Base-by-base conservation (phyloP, 2,113 vertebrate genomes). In the Synchiropus splendidus region DNA sequence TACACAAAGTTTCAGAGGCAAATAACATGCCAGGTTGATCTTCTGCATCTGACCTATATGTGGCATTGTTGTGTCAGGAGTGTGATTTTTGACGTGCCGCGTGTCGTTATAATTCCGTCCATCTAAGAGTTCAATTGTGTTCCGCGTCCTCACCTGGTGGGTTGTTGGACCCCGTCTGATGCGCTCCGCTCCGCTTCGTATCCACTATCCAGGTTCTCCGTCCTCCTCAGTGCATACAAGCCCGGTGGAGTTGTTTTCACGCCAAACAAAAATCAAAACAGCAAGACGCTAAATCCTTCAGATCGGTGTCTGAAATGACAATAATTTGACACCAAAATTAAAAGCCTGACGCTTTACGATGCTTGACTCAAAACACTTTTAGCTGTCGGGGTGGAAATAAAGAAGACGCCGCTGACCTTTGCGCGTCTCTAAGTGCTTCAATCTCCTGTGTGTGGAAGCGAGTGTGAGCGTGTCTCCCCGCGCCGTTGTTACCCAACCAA, bases 141-240 rank as follows among this genome's bases (percentile, higher is more conserved):
- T 45, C 5, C 30, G 11, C 9, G 21, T 5, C 14, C 59, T 45
- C 70, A 79, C 77, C 77, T 79, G 77, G 47, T 67, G 68, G 57
- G 58, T 69, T 17, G 38, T 2, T 48, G 53, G 27, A 45, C 46
- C 21, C 51, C 58, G 49, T 48, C 57, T 38, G 60, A 70, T 63
- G 60, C 66, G 54, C 38, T 40, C 54, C 67, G 51, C 48, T 72
- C 51, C 45, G 58, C 39, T 36, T 48, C 51, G 21, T 27, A 27
- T 27, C 21, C 21, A 27, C 21, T 4, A 27, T 39, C 31, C 49
- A 39, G 18, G 11, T 47, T 37, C 44, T 31, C 5, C 36, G 10
- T 47, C 35, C 45, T 36, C 37, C 47, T 36, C 57, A 41, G 31
- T 53, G 41, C 56, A 48, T 42, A 36, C 36, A 27, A 27, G 21